Percentiles rank a stretch among this genome's conserved stretches.
Conservation (phyloP, 2,113 vertebrate species). For the Philantomba maxwellii region DNA sequence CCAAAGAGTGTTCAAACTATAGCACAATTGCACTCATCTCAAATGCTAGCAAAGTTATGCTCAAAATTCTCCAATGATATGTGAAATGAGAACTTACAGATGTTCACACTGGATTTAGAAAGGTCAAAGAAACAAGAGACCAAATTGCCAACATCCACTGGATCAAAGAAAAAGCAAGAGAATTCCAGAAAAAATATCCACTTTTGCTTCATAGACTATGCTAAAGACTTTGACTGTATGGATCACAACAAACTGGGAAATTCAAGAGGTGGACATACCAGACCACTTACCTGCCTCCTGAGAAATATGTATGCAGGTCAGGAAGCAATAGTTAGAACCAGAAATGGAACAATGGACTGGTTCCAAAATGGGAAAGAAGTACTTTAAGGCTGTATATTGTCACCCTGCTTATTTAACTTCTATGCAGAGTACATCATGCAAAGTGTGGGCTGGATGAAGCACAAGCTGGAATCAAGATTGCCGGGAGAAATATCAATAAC, state of each 20-base stretch:
- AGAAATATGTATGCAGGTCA: background rate
- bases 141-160: background rate
- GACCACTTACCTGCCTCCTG: background rate
- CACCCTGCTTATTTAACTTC: background rate
- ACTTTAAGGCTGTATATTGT: background rate
- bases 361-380: background rate
- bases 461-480: background rate
- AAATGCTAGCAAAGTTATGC: background rate
- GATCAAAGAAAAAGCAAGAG: background rate
- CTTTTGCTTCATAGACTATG: background rate
- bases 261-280: background rate
- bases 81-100: background rate
- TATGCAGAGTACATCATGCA: background rate
- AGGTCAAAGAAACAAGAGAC: background rate
- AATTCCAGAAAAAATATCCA: background rate
- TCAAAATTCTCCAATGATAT: fast-evolving
- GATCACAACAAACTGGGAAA: background rate
- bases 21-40: background rate
- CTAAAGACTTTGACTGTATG: background rate
- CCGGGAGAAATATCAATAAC: background rate
- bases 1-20: background rate
- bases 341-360: background rate
- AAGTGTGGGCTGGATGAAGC: background rate
- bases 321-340: background rate
- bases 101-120: background rate